Percentiles rank a stretch among this genome's conserved stretches.
Conservation (phyloP, 1,140 invertebrate species). For the Rhyzopertha dominica region DNA sequence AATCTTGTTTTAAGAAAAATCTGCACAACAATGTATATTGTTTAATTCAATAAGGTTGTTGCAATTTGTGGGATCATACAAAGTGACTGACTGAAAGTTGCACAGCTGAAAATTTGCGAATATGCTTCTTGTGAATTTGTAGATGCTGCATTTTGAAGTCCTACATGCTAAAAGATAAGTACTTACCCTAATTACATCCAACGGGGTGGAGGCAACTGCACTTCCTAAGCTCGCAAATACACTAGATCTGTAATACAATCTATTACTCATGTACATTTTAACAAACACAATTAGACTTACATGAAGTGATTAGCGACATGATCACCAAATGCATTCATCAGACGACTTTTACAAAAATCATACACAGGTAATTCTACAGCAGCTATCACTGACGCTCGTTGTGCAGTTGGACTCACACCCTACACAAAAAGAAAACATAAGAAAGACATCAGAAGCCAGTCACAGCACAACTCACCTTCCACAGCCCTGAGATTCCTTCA, state of each 20-base stretch:
- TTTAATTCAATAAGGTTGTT: no score
- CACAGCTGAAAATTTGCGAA: no score
- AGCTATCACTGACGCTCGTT: constrained; percentile 86
- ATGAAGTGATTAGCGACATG: constrained; percentile 80
- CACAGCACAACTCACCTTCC: constrained; percentile 61
- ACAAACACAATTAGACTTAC: constrained; percentile 55
- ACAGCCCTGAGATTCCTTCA: constrained; percentile 78
- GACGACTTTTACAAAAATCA: constrained; percentile 80
- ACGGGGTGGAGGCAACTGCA: constrained; percentile 88
- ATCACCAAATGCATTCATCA: constrained; percentile 70
- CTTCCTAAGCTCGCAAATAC: constrained; percentile 88
- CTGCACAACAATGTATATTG: no score
- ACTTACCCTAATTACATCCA: constrained; percentile 90
- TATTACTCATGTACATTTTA: neutral
- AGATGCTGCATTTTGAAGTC: no score
- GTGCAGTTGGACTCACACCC: constrained; percentile 86
- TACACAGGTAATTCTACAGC: constrained; percentile 92
- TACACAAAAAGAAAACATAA: constrained; percentile 44
- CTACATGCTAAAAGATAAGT: constrained; percentile 25
- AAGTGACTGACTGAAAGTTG: no score
- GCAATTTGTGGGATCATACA: no score
- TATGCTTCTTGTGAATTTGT: no score
- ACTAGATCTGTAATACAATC: constrained; percentile 65
- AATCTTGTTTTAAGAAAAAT: no score
- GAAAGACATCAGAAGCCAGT: neutral